phyloP scores from a whole-genome alignment of 64 coral and sea anemone species.

The Actinia tenebrosa region DNA sequence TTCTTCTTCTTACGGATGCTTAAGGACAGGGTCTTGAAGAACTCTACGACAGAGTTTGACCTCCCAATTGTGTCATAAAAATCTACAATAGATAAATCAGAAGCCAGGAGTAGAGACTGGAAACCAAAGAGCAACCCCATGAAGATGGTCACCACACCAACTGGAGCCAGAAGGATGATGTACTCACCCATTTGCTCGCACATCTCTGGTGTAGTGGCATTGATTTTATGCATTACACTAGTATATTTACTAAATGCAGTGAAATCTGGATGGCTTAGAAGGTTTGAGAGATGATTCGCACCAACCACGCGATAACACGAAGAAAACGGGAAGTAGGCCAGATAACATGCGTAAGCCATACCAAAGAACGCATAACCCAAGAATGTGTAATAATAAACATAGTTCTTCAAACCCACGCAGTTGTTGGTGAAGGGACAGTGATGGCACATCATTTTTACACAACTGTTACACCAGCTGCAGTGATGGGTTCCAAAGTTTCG shows the following conservation, averaged over 20 bases:
- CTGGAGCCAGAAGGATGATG: constrained; percentile 56
- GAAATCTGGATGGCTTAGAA: constrained; percentile 22
- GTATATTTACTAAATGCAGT: constrained; percentile 44
- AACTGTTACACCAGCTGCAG: constrained; percentile 80
- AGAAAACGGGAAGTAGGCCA: constrained; percentile 77
- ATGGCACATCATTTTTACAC: constrained; percentile 98
- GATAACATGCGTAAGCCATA: constrained; percentile 68
- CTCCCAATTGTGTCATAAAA: constrained; percentile 80
- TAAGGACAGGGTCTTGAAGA: constrained; percentile 58
- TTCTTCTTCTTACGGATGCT: constrained; percentile 78
- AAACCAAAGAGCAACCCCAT: constrained; percentile 65
- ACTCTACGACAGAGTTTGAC: constrained; percentile 58
- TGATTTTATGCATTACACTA: not conserved
- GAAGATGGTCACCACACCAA: constrained; percentile 49
- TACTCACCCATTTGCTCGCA: constrained; percentile 51
- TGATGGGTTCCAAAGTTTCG: constrained; percentile 87
- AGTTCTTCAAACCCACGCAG: constrained; percentile 88
- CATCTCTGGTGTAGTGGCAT: constrained; percentile 15
- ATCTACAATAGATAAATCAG: constrained; percentile 91
- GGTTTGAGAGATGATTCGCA: constrained; percentile 27
- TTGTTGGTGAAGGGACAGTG: constrained; percentile 99
- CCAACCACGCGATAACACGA: constrained; percentile 44
- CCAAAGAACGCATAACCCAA: constrained; percentile 73
- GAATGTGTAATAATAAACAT: constrained; percentile 79
- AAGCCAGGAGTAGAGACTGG: constrained; percentile 59